Base-by-base conservation (phyloP, 2,113 vertebrate species). In the Rhagologus leucostigma region DNA sequence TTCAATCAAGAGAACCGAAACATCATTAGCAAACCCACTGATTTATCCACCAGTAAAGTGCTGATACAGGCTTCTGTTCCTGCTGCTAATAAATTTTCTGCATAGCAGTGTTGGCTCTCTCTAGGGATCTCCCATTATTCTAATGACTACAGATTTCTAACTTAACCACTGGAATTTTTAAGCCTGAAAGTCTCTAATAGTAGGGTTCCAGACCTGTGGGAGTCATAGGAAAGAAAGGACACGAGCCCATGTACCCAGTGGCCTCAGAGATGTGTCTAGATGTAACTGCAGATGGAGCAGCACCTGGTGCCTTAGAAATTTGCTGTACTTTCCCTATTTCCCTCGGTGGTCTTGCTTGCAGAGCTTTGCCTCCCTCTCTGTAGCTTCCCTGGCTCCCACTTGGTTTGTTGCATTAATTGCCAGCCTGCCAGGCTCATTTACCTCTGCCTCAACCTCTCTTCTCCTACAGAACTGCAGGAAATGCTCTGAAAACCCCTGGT, bases 1-100 rank as follows among this genome's bases (percentile, higher is more conserved):
- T 96, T 97, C 95, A 95, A 81, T 93, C 94, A 94, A 74, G 95
- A 81, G 75, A 89, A 88, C 65, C 14, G 71, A 96, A 97, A 97
- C 90, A 92, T 92, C 89, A 84, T 94, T 96, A 97, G 92, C 91
- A 93, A 96, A 91, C 94, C 85, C 83, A 85, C 89, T 78, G 85
- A 96, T 92, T 82, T 97, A 96, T 94, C 93, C 68, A 81, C 75
- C 60, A 95, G 56, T 41, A 79, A 96, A 91, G 83, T 89, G 96
- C 94, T 97, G 93, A 97, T 91, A 79, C 89, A 90, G 84, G 78
- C 83, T 82, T 96, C 92, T 88, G 10, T 69, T 94, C 75, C 73
- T 77, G 68, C 82, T 88, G 85, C 79, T 94, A 90, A 97, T 97
- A 96, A 93, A 97, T 96, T 87, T 74, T 82, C 69, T 77, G 16